Base-by-base conservation (phyloP, 1,140 invertebrate species). In the Ceratosolen solmsi region DNA sequence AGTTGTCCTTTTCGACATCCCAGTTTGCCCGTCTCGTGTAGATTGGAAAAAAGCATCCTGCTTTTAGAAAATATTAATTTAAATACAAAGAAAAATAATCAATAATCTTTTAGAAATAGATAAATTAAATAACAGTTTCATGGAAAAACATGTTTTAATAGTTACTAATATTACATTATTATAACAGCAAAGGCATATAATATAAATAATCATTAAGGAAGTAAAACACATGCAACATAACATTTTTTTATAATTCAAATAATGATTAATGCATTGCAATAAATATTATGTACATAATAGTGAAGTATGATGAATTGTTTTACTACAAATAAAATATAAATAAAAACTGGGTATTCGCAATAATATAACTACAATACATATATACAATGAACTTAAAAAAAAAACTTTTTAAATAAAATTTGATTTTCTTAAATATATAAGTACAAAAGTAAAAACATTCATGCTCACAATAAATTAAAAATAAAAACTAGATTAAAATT, bases 11-110 rank as follows among this genome's bases (percentile, higher is more conserved):
- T 54, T 91, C 90, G 8, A 83, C 82, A 74, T 90, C 84, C 89
- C 89, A 91, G 30, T 86, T 86, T 82, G 87, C 87, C 86, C 87
- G 88, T 84, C 87, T 89, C 84, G 87, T 89, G n/a, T 87, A 86
- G 76, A 87, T 84, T 72, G 88, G 88, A 82, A 91, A 87, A 78
- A 90, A 88, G 85, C 88, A 89, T 71, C 90, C 90, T 91, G 86
- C 80, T 82, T 84, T 51, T 84, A 81, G 84, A 85, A 82, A 74
- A 54, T 25, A 49, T 33, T 49, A 58, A 36, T 77, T 51, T 71
- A 38, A 80, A 56, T 75, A 56, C 38, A 46, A 46, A 46, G 41
- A 46, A 46, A n/a, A n/a, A n/a, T n/a, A n/a, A n/a, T n/a, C n/a
- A n/a, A n/a, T n/a, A n/a, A n/a, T n/a, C n/a, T 7, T 46, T 46